phyloP scores from a whole-genome alignment of 37 sponge, comb jelly and placozoan species.

The Axinella damicornis region DNA sequence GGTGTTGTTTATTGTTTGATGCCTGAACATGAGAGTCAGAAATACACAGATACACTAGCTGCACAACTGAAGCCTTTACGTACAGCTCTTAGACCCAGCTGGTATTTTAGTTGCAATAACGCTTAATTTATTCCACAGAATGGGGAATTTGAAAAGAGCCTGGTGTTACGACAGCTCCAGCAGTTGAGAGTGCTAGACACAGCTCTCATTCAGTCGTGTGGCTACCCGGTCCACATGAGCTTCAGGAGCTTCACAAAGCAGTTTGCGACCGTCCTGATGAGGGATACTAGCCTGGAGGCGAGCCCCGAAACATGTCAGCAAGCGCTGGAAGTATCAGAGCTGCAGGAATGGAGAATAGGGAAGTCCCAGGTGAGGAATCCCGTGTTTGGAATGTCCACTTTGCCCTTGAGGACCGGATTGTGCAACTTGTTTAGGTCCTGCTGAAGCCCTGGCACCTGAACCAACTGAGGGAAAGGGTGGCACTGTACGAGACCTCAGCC shows the following conservation, averaged over 20 bases:
- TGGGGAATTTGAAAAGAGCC: too few species aligned
- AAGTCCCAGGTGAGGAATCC: slow-evolving; percentile 18
- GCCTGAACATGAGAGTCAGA: too few species aligned
- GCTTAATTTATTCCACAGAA: too few species aligned
- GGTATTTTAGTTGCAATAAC: too few species aligned
- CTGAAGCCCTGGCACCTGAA: slow-evolving; percentile 57
- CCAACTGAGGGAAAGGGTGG: slow-evolving; percentile 7
- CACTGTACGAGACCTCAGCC: neutral
- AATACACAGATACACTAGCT: too few species aligned
- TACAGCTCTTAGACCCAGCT: too few species aligned
- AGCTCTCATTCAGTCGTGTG: slow-evolving; percentile 52
- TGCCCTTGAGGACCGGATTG: neutral
- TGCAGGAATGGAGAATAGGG: slow-evolving; percentile 15
- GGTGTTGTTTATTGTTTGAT: too few species aligned
- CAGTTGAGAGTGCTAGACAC: slow-evolving; percentile 42
- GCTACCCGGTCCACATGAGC: slow-evolving; percentile 41
- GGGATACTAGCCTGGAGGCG: neutral
- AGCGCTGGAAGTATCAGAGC: neutral
- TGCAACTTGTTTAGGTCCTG: slow-evolving; percentile 14
- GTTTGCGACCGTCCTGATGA: neutral
- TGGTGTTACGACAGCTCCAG: slow-evolving; percentile 38
- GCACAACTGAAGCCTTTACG: too few species aligned
- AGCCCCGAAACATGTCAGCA: neutral
- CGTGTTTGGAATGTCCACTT: neutral
- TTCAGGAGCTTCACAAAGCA: slow-evolving; percentile 1